Evolutionary conservation across 2,888 invertebrate species (phyloP), one percentile per base, ranked within the genome.

Genomic region (Lagria hirta): DNA sequence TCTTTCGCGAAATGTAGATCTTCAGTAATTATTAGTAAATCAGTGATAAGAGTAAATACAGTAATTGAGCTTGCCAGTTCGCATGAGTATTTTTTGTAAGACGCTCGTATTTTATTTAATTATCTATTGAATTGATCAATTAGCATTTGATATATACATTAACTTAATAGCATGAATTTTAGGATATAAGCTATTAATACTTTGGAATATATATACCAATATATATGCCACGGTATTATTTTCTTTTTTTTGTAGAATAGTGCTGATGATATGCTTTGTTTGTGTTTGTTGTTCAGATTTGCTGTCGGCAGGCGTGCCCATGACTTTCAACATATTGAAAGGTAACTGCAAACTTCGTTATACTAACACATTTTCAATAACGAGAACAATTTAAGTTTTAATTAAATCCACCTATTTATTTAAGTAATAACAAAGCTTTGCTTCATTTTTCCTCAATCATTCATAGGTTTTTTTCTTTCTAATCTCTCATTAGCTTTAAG

Each of bases 241-340:
- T 15, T 43, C 43, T 32, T 37, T 32, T 46, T 58, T 56, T 60
- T 55, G 71, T 69, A 69, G 68, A 66, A 63, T 70, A 70, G 70
- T 69, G 70, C 68, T 70, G 66, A 70, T 71, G 64, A 65, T 55
- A 59, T 70, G 71, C 72, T 73, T 73, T 77, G 75, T 79, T 78
- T 81, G 81, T 81, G 79, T 82, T 81, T 79, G 80, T 81, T 81
- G 80, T 82, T 81, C 80, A 83, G 82, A 84, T 82, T 74, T 78
- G 76, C 83, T 84, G 84, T 81, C 83, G 76, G 82, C 84, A 78
- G 84, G 85, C 75, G 82, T 82, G 76, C 84, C 85, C 75, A 82
- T 86, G 80, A 84, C 84, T 78, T 86, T 84, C 84, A 85, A 86
- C 84, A 86, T 86, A 77, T 81, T 87, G 77, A 86, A 86, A 86